Conservation (phyloP, 1,140 invertebrate species). For the Planococcus citri region DNA sequence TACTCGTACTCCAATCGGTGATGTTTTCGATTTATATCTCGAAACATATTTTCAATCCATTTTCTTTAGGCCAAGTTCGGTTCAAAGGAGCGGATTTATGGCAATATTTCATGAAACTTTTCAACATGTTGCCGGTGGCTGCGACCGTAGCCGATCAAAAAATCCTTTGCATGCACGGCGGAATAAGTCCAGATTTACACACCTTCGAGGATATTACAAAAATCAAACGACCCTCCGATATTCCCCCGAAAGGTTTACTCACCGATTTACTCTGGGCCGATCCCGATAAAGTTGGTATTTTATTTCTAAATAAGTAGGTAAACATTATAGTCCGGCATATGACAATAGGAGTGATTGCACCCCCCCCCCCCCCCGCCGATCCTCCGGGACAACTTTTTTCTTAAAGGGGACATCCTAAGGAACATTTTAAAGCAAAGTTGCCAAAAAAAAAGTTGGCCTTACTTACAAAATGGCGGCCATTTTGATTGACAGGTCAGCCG, state of each 20-base stretch:
- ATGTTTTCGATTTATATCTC: not conserved
- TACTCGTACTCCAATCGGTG: not conserved
- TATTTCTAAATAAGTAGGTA: not conserved
- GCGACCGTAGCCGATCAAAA: slow-evolving; percentile 38
- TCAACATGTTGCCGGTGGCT: slow-evolving; percentile 27
- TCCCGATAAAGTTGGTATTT: slow-evolving; percentile 42
- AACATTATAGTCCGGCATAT: too few relatives aligned
- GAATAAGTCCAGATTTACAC: slow-evolving; percentile 45
- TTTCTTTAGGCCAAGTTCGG: slow-evolving; percentile 46
- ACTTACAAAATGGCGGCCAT: too few relatives aligned
- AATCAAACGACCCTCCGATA: slow-evolving; percentile 51
- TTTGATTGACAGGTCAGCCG: too few relatives aligned
- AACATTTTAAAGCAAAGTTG: too few relatives aligned
- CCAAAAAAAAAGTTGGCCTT: too few relatives aligned
- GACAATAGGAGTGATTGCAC: too few relatives aligned
- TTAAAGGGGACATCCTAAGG: too few relatives aligned
- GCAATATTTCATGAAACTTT: slow-evolving; percentile 53
- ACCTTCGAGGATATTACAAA: slow-evolving; percentile 47
- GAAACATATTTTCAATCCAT: too few relatives aligned
- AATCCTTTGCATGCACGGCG: slow-evolving; percentile 49
- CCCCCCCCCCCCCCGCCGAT: too few relatives aligned
- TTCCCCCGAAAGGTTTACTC: slow-evolving; percentile 50
- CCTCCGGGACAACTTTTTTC: too few relatives aligned
- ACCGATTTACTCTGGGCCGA: slow-evolving; percentile 75
- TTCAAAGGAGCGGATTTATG: slow-evolving; percentile 82